Evolutionary conservation across 2,888 invertebrate species (phyloP), one percentile per base, ranked within the genome.

Genomic region (Eubasilissa splendida): DNA sequence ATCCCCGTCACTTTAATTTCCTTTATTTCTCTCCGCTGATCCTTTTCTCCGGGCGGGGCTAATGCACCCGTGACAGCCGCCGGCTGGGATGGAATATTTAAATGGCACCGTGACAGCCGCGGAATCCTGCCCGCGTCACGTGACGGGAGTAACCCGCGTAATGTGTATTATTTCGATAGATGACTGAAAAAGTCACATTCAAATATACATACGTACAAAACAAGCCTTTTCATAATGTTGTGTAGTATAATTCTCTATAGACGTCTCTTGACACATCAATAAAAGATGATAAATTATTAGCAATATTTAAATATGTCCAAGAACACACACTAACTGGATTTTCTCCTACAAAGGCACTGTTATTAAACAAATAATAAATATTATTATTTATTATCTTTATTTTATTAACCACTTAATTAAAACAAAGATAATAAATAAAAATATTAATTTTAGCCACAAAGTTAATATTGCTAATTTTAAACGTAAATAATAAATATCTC

Each of bases 1-100:
- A 70, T 70, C 70, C 54, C 22, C 14, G 14, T 22, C n/a, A 50
- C 70, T 70, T 70, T 42, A 33, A 42, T 66, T 42, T 42, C 66
- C 33, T 42, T 66, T 33, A 42, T 42, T 42, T 68, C 53, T 54
- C 53, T 14, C 53, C 9, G 54, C 11, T 54, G 52, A 70, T 70
- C 53, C 70, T 54, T 14, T 1, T 53, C 53, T 14, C 70, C 50
- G 31, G 52, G n/a, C 22, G 10, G 52, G 52, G 52, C 14, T 68
- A 68, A 68, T 68, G 66, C 66, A 68, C 66, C 66, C 52, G 52
- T 42, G 50, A 68, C 66, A 68, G 66, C 42, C 50, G 14, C 4
- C 66, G 10, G 66, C 66, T 50, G 50, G 66, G n/a, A 12, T 7
- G n/a, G 31, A n/a, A 50, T 50, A 68, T 52, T 50, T 42, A 68